Evolutionary conservation across 2,113 vertebrate species (phyloP).

Genomic region (Pholis gunnellus): DNA sequence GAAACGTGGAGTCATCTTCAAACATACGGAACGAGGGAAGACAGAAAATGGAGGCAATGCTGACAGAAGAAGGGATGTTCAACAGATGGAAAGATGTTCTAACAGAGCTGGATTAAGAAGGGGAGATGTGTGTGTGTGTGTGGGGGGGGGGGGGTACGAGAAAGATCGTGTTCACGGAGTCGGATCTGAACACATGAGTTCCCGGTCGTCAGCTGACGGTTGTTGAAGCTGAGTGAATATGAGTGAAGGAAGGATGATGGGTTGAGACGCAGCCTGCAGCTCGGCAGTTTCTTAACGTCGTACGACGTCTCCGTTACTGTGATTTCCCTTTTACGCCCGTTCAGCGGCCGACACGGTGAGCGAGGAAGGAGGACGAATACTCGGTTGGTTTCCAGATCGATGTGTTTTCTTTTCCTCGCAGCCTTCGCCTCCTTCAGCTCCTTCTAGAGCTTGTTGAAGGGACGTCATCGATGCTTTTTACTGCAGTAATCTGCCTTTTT

Average conservation of each 20-base stretch:
- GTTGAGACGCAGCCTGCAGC: constrained; percentile 33
- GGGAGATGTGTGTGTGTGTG: no score
- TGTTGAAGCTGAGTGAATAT: constrained; percentile 28
- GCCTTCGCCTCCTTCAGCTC: not conserved
- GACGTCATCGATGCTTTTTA: not conserved
- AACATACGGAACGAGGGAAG: constrained; percentile 3
- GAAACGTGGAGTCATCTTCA: constrained; percentile 24
- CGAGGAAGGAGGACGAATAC: constrained; percentile 1
- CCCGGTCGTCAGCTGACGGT: not conserved
- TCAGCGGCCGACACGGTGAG: constrained; percentile 6
- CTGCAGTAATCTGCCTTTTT: no score
- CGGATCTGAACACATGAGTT: not conserved
- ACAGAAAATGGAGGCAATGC: constrained; percentile 5
- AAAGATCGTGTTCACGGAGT: not conserved
- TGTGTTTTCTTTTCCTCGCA: not conserved
- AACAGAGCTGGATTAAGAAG: not conserved
- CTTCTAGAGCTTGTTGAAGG: not conserved
- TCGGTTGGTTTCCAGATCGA: not conserved
- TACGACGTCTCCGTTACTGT: constrained; percentile 12
- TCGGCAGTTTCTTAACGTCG: constrained; percentile 20
- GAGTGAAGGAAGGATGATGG: constrained; percentile 21
- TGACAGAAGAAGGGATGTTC: constrained; percentile 2
- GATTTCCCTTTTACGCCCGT: not conserved
- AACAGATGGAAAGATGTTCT: not conserved
- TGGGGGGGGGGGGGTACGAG: no score